phyloP scores from a whole-genome alignment of 2,797 vertebrate genomes.

The Vultur gryphus region DNA sequence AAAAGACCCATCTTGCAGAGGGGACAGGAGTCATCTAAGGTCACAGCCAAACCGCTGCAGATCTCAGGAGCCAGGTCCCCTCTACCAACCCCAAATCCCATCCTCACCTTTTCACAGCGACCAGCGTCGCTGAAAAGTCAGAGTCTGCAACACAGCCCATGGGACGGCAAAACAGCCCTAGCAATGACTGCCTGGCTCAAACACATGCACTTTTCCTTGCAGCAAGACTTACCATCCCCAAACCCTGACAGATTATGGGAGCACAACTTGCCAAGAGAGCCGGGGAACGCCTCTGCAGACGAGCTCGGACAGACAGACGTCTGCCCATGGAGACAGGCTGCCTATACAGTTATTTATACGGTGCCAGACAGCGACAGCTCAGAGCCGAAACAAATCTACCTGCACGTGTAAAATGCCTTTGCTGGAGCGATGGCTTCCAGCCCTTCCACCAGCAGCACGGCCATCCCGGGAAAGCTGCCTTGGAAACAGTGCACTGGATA shows the following conservation, averaged over 20 bases:
- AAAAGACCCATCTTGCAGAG: neutral
- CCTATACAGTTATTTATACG: neutral
- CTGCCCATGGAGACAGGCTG: neutral
- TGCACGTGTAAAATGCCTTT: neutral
- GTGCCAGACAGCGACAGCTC: neutral
- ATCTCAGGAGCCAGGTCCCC: neutral
- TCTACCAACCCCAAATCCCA: neutral
- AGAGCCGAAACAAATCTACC: neutral
- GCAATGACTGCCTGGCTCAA: neutral
- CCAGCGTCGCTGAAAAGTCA: neutral
- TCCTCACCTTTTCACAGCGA: neutral
- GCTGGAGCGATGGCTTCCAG: neutral
- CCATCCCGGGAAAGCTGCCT: neutral
- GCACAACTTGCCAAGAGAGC: neutral
- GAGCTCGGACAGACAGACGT: accelerated
- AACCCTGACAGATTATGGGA: neutral
- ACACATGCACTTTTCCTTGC: accelerated
- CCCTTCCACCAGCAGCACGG: neutral
- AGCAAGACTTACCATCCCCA: neutral
- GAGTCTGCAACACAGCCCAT: accelerated
- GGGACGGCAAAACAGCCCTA: neutral
- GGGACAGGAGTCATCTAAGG: neutral
- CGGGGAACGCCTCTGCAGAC: accelerated
- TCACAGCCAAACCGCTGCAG: accelerated
- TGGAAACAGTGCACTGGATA: neutral